Base-by-base conservation (phyloP, 2,888 invertebrate species). In the Caenorhabditis sulstoni region DNA sequence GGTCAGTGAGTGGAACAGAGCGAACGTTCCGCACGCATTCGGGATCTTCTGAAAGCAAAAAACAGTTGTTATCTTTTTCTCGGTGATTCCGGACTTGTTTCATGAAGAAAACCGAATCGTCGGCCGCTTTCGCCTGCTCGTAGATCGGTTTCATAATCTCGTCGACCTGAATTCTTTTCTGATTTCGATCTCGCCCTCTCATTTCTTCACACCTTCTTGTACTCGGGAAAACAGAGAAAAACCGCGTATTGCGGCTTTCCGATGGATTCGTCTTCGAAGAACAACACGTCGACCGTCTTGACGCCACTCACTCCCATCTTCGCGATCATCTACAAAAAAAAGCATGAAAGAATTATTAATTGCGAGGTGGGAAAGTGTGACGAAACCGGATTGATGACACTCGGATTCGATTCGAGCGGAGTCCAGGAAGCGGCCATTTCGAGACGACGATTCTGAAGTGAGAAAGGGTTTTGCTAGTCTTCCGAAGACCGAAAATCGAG, bases 21-120 rank as follows among this genome's bases (percentile, higher is more conserved):
- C 97, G 81, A 99, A 94, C 3, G 97, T 97, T 41, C 98, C 98
- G 92, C 98, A 99, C 29, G 98, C 97, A 79, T 89, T 88, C 18
- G 83, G 53, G 45, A 70, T 73, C 55, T 85, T 79, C 74, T 80
- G 58, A 35, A 79, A 68, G 23, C 1, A 11, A 12, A 47, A 0
- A 11, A 5, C 1, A 20, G 14, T 45, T 0, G 11, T 59, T 1
- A 39, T 22, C 7, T 16, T 18, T 23, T 20, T 2, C 12, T 39
- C 29, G n/a, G n/a, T n/a, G n/a, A n/a, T n/a, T n/a, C n/a, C n/a
- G n/a, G n/a, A 64, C 78, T 70, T 88, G 88, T 45, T 88, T 85
- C 88, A 88, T 88, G 71, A 88, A 88, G 66, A 88, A 88, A 1
- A 87, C 74, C n/a, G 74, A 73, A 22, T 74, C 80, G 37, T 84